Evolutionary conservation across 2,888 invertebrate genomes (phyloP).

Genomic region (Tanypteryx hageni): DNA sequence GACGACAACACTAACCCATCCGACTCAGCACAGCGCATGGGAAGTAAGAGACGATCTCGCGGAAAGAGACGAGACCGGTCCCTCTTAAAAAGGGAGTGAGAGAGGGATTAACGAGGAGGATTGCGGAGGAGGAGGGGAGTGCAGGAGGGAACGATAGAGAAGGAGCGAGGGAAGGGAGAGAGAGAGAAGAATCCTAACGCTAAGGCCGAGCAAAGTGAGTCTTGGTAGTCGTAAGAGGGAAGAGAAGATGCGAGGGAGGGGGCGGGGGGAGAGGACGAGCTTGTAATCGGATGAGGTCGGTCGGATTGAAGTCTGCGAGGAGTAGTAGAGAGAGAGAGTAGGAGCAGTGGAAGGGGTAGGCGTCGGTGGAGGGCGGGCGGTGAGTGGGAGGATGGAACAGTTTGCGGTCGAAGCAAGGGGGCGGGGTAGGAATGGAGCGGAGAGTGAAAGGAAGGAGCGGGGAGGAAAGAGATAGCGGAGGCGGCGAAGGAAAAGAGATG

Average conservation of each 20-base stretch:
- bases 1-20: not conserved
- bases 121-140: not conserved
- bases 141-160: not conserved
- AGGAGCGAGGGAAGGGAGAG: not conserved
- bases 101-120: conserved; percentile 6
- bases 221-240: not conserved
- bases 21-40: not conserved
- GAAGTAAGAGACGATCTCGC: too few relatives aligned
- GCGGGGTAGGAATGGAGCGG: not conserved
- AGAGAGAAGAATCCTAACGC: not conserved
- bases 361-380: too few relatives aligned
- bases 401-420: not conserved
- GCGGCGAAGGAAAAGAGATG: not conserved
- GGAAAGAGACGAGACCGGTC: not conserved
- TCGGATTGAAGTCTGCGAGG: conserved; percentile 51
- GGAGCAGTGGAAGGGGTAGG: not conserved
- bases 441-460: not conserved
- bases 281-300: conserved; percentile 63
- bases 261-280: not conserved
- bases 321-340: not conserved
- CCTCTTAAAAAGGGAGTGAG: not conserved
- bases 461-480: not conserved
- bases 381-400: not conserved
- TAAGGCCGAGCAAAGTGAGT: conserved; percentile 30
- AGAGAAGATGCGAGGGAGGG: not conserved